Evolutionary conservation across 1,140 invertebrate genomes (phyloP).

Genomic region (Neotoxoptera formosana): DNA sequence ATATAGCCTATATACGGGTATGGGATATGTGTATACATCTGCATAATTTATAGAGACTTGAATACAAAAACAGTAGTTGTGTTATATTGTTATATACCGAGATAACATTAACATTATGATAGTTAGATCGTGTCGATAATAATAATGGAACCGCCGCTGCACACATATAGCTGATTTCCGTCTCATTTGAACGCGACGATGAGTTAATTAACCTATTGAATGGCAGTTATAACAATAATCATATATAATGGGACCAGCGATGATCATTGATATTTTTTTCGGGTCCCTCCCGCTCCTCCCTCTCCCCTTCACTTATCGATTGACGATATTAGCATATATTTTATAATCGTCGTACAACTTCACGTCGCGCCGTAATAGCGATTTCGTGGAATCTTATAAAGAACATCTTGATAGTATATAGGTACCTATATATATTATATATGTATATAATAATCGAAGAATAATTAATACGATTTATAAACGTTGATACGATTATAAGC

Average conservation of each 20-base stretch:
- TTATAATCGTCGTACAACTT: neutral
- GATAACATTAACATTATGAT: neutral
- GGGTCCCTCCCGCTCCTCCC: neutral
- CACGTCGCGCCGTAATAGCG: conserved; percentile 32
- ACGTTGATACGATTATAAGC: conserved; percentile 7
- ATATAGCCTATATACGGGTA: neutral
- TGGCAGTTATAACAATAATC: neutral
- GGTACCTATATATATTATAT: too few relatives aligned
- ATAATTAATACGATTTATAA: conserved; percentile 44
- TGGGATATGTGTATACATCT: neutral
- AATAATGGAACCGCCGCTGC: neutral
- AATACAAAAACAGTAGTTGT: conserved; percentile 3
- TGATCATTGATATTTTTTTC: conserved; percentile 21
- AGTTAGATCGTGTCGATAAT: neutral
- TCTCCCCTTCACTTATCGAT: neutral
- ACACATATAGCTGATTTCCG: neutral
- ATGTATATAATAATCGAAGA: conserved; percentile 29
- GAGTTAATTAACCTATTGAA: conserved; percentile 21
- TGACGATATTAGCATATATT: neutral
- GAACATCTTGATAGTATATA: neutral
- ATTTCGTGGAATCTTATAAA: neutral
- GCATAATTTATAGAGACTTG: neutral
- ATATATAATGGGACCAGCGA: neutral
- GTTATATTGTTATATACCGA: conserved; percentile 6
- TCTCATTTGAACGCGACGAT: neutral